Conservation (phyloP, 2,888 invertebrate genomes). For the Dysmachus trigonus region DNA sequence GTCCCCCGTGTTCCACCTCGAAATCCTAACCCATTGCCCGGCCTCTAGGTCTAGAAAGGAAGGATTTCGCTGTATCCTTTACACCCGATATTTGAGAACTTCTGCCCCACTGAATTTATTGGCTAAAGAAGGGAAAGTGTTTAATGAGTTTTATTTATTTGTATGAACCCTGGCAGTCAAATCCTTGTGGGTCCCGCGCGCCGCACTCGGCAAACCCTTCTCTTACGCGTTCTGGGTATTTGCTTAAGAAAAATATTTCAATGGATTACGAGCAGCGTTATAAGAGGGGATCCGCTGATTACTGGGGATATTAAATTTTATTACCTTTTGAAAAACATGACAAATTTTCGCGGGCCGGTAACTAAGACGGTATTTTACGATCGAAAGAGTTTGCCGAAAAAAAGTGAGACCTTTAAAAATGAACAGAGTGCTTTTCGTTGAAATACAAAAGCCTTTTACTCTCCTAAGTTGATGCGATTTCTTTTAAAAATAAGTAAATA, state of each 20-base stretch:
- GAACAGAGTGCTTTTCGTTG: not conserved
- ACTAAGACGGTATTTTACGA: not conserved
- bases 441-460: not conserved
- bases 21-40: not conserved
- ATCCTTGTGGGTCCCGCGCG: not conserved
- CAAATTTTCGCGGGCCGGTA: not conserved
- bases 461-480: not conserved
- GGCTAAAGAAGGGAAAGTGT: not conserved
- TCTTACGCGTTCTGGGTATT: not conserved
- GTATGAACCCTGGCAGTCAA: not conserved
- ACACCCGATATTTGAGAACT: not conserved
- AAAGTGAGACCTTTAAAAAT: not conserved
- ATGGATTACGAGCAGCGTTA: not conserved
- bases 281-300: not conserved
- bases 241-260: constrained; percentile 11
- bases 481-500: not conserved
- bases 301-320: constrained; percentile 2
- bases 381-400: not conserved
- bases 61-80: not conserved
- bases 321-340: not conserved
- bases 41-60: not conserved
- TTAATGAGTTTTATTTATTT: constrained; percentile 40
- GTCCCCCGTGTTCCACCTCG: not conserved
- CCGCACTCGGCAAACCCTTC: not conserved
- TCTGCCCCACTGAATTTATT: not conserved